Base-by-base conservation (phyloP, 2,797 vertebrate species). In the Pelochelys cantorii region DNA sequence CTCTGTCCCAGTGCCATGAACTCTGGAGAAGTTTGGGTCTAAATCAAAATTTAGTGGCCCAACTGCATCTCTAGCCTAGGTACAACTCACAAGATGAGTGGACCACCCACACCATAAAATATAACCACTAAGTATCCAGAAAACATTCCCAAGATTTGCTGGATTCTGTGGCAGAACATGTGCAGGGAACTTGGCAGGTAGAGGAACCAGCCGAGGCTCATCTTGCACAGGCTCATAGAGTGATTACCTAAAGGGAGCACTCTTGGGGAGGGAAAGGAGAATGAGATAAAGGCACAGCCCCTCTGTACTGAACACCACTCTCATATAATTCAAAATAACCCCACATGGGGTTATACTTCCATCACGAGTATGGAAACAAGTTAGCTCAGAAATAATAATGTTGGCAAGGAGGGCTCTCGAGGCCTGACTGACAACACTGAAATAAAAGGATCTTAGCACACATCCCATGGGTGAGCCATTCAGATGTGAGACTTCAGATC, bases 21-120 rank as follows among this genome's bases (percentile, higher is more conserved):
- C 65, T 71, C 0, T 74, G 55, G 48, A 25, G 48, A 94, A 60
- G 13, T 18, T 52, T 81, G 52, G 11, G 10, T 79, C 92, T 92
- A 23, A 92, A 48, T 79, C 52, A 71, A 34, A 48, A 74, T 12
- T 90, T 71, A 81, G 59, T 60, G 74, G 53, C 52, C 25, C 78
- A 92, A 83, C 1, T 11, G 86, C 42, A 37, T 78, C 34, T 88
- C 88, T 93, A 85, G 88, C 93, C 90, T 85, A 75, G 88, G 31
- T 92, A 82, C 86, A 84, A n/a, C 27, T 94, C 48, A 31, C 59
- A 93, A 84, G 65, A 74, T 1, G 23, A 31, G 88, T 87, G 23
- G 92, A 92, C 91, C 95, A 90, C 88, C 79, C 90, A 93, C 71
- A 94, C 34, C 34, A 48, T 48, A 75, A 48, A 75, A 75, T 75